Conservation (phyloP, 2,113 vertebrate species). For the Leptosomus discolor region DNA sequence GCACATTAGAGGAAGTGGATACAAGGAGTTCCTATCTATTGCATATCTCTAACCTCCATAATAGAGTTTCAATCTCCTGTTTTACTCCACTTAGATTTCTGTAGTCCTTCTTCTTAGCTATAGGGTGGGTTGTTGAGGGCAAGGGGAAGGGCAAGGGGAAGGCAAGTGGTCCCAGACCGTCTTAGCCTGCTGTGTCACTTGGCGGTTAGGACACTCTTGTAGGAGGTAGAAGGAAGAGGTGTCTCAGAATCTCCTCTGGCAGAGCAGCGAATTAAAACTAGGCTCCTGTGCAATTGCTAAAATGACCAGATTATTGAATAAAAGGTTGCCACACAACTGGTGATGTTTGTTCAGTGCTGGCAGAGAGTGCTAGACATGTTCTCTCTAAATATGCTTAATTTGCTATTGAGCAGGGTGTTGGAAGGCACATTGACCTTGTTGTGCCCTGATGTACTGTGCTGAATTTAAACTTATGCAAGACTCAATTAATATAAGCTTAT, state of each 20-base stretch:
- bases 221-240: not conserved
- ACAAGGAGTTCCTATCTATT: not conserved
- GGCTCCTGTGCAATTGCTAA: not conserved
- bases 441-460: not conserved
- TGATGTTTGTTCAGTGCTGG: not conserved
- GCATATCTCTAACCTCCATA: not conserved
- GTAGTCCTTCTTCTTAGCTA: not conserved
- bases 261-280: not conserved
- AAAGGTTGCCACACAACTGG: not conserved
- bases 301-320: not conserved
- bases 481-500: conserved; percentile 13
- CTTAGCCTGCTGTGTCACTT: not conserved
- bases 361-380: not conserved
- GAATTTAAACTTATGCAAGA: conserved; percentile 2
- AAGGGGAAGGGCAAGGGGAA: not conserved
- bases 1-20: not conserved
- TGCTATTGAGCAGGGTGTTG: not conserved
- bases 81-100: not conserved
- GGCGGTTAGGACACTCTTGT: not conserved
- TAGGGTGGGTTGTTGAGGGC: not conserved
- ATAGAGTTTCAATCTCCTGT: not conserved
- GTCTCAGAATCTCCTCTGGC: not conserved
- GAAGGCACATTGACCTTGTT: conserved; percentile 6
- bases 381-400: not conserved
- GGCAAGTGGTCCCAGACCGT: not conserved